Base-by-base conservation (phyloP, 2,797 vertebrate species). In the Mus caroli region DNA sequence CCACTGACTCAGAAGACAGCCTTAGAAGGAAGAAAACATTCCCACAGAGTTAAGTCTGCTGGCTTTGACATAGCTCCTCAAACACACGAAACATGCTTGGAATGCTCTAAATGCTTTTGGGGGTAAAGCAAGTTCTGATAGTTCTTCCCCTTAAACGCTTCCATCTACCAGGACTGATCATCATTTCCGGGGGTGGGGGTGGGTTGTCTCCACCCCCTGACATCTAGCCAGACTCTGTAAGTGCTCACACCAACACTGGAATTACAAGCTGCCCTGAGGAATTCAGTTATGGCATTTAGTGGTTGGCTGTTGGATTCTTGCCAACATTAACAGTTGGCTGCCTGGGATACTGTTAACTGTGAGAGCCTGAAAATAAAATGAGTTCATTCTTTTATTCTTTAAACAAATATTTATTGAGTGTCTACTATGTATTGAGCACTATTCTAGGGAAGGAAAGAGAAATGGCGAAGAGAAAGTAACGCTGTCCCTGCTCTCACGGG, bases 21-120 rank as follows among this genome's bases (percentile, higher is more conserved):
- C 98, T 98, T 98, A 98, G 96, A 99, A 98, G 98, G 98, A 98
- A 98, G 97, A 98, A 98, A 98, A 98, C 54, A 98, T 96, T 97
- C 96, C 97, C 96, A 96, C 95, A 69, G 96, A 96, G 89, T 97
- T 97, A 95, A 93, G 92, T 71, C 94, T 97, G 73, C 96, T 79
- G 31, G 97, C 95, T 96, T 96, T 97, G 96, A 95, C 67, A 93
- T 95, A 97, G 96, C 73, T 97, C 62, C 79, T 97, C 93, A 98
- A 98, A 97, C 87, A 97, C 85, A 0, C 22, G 93, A 90, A 96
- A 98, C 97, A 98, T 95, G 93, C 84, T 94, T 88, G 96, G 96
- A 97, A 97, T 78, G 87, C 92, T 90, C 94, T 87, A 69, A 86
- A 86, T 96, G 87, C 88, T 94, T 93, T 95, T 52, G 92, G 76